Evolutionary conservation across 2,888 invertebrate species (phyloP).

Genomic region (Sclerodermus sp.): DNA sequence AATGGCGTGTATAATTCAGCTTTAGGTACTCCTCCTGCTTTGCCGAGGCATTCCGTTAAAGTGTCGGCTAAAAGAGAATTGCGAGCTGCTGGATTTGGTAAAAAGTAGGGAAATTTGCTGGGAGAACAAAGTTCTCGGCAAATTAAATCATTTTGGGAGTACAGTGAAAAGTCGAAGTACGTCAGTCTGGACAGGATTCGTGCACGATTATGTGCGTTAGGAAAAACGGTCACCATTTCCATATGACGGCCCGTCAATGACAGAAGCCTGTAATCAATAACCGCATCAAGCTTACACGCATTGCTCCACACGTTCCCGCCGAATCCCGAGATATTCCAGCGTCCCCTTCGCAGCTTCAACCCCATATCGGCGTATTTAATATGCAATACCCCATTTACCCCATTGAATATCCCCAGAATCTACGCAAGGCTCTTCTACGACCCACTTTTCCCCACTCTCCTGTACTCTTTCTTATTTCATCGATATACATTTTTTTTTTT

Average conservation of each 20-base stretch:
- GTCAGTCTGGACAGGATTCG: background rate
- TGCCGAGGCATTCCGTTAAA: background rate
- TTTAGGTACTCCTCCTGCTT: constrained; percentile 21
- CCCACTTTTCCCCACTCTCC: constrained; percentile 28
- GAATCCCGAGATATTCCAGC: background rate
- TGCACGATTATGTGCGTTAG: constrained; percentile 18
- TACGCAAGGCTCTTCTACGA: constrained; percentile 20
- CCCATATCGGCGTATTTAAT: constrained; percentile 30
- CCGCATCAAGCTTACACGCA: constrained; percentile 15
- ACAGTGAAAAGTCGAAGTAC: too few relatives aligned
- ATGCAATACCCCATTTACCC: constrained; percentile 39
- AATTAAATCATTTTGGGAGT: too few relatives aligned
- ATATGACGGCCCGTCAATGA: constrained; percentile 52
- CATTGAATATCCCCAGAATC: constrained; percentile 29
- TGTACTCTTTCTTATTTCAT: too few relatives aligned
- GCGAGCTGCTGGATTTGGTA: too few relatives aligned
- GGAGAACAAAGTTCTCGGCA: too few relatives aligned
- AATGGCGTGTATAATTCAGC: constrained; percentile 51
- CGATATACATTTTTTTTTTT: too few relatives aligned
- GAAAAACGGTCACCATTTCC: constrained; percentile 40
- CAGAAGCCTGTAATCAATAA: constrained; percentile 53
- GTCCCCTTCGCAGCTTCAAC: constrained; percentile 6
- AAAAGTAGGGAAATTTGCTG: too few relatives aligned
- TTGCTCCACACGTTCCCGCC: constrained; percentile 35
- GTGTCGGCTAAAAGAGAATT: too few relatives aligned